phyloP scores from a whole-genome alignment of 2,113 vertebrate genomes.

The Promerops cafer region DNA sequence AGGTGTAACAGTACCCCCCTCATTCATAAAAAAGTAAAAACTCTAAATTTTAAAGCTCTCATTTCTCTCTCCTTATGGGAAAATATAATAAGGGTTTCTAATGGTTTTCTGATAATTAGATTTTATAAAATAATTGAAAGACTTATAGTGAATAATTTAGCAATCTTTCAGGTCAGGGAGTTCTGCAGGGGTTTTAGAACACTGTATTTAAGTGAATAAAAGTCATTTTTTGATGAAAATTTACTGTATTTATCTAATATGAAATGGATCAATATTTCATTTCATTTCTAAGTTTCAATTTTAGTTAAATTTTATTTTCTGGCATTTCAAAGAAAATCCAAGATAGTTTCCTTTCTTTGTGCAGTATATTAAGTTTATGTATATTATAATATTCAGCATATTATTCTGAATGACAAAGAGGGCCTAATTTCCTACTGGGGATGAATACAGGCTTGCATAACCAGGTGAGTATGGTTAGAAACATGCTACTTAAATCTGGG shows the following conservation, averaged over 20 bases:
- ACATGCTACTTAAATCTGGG: neutral
- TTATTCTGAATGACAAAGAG: neutral
- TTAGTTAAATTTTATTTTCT: neutral
- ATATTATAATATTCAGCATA: neutral
- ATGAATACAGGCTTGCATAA: neutral
- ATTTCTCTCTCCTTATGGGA: neutral
- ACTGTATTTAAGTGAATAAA: neutral
- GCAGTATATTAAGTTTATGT: neutral
- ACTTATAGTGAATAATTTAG: neutral
- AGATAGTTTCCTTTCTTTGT: neutral
- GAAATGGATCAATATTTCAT: neutral
- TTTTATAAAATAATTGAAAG: neutral
- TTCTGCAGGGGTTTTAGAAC: neutral
- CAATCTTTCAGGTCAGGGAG: neutral
- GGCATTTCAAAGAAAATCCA: neutral
- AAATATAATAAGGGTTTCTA: neutral
- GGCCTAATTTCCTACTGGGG: neutral
- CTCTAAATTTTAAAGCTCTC: neutral
- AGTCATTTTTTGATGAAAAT: neutral
- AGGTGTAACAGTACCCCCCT: fast-evolving
- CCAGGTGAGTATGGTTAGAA: neutral
- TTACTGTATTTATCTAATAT: neutral
- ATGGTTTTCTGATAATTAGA: neutral
- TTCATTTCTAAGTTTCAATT: neutral
- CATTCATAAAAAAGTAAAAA: neutral